Conservation (phyloP, 2,113 vertebrate genomes). For the Vanacampus margaritifer region DNA sequence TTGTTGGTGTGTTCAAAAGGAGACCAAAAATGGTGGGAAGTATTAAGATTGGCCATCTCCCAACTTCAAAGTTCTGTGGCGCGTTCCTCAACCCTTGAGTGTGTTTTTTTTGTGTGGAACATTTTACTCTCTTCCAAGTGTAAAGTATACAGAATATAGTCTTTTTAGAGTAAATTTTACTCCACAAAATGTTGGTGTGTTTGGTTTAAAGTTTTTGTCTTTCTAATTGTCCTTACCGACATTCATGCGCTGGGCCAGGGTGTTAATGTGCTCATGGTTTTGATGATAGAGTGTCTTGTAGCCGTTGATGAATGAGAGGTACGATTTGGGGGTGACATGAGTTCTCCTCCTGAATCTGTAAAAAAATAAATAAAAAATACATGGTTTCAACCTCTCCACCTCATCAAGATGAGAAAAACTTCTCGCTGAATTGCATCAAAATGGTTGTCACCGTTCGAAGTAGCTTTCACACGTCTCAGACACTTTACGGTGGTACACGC, state of each 20-base stretch:
- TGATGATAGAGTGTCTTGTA: slow-evolving; percentile 80
- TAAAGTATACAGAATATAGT: too few species aligned
- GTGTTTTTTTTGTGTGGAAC: too few species aligned
- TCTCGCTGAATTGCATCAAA: background rate
- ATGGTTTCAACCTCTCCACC: background rate
- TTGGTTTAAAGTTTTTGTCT: background rate
- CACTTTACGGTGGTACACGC: slow-evolving; percentile 77
- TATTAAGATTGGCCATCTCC: too few species aligned
- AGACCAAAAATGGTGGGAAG: too few species aligned
- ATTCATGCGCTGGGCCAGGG: slow-evolving; percentile 81
- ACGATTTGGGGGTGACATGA: slow-evolving; percentile 82
- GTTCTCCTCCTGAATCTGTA: slow-evolving; percentile 72
- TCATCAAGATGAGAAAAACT: background rate
- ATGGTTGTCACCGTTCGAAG: slow-evolving; percentile 68
- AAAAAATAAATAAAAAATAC: background rate
- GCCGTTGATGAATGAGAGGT: slow-evolving; percentile 78
- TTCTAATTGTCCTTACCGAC: slow-evolving; percentile 69
- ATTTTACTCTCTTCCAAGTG: too few species aligned
- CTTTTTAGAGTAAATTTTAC: too few species aligned
- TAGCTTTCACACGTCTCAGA: slow-evolving; percentile 74
- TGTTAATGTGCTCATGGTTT: slow-evolving; percentile 74
- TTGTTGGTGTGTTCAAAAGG: too few species aligned
- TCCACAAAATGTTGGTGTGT: too few species aligned
- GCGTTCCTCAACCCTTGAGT: too few species aligned
- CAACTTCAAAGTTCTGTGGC: too few species aligned